Evolutionary conservation across 2,888 invertebrate genomes (phyloP).

Genomic region (Melikaiella ostensackeni): DNA sequence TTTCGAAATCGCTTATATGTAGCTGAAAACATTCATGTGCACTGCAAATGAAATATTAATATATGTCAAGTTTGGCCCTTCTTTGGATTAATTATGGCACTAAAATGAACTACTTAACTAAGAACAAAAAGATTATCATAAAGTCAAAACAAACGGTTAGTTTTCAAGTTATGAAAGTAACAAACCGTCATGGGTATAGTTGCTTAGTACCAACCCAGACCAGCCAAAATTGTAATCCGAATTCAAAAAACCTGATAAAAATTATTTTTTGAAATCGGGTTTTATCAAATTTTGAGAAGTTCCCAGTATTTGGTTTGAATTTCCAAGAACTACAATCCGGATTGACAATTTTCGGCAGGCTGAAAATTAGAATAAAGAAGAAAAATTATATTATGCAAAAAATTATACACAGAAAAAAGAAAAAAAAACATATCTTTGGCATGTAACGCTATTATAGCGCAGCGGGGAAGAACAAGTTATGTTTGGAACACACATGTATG

Average conservation of each 20-base stretch:
- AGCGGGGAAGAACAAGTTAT: conserved; percentile 27
- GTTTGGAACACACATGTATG: conserved; percentile 31
- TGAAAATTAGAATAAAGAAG: background rate
- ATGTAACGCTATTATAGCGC: background rate
- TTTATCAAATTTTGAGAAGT: background rate
- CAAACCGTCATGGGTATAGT: conserved; percentile 30
- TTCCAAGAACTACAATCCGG: background rate
- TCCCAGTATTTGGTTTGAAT: background rate
- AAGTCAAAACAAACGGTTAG: conserved; percentile 6
- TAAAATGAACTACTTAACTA: conserved; percentile 24
- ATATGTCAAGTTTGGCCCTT: conserved; percentile 31
- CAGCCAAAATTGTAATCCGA: conserved; percentile 3
- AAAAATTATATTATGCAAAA: background rate
- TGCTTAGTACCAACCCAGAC: background rate
- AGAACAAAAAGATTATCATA: background rate
- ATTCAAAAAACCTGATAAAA: background rate
- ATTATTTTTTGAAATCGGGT: no score
- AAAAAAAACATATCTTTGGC: conserved; percentile 16
- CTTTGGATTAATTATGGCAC: conserved; percentile 11
- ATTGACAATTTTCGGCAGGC: background rate
- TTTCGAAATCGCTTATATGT: conserved; percentile 34
- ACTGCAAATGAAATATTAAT: background rate
- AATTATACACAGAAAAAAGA: background rate
- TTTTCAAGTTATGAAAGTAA: conserved; percentile 24
- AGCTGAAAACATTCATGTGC: background rate